Base-by-base conservation (phyloP, 2,888 invertebrate species). In the Patella pellucida region DNA sequence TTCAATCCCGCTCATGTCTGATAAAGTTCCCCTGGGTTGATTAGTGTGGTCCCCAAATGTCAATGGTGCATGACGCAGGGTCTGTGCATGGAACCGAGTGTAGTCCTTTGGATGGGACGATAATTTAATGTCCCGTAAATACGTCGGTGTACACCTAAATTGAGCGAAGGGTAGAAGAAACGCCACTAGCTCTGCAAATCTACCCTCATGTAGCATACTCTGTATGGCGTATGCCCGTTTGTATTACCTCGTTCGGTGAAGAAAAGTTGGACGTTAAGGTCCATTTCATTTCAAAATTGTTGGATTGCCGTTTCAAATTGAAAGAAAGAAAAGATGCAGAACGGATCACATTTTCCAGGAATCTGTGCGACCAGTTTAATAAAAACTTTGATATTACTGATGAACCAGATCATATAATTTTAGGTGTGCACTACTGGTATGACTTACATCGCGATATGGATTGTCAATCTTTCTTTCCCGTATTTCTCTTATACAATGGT, bases 341-440 rank as follows among this genome's bases (percentile, higher is more conserved):
- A n/a, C n/a, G n/a, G n/a, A n/a, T n/a, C n/a, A n/a, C n/a, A n/a
- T n/a, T n/a, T n/a, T n/a, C n/a, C n/a, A n/a, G n/a, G n/a, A n/a
- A n/a, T n/a, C n/a, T n/a, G n/a, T 27, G 27, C 27, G 27, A 27
- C 14, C 16, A 56, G 11, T 12, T n/a, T 50, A 5, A 9, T 41
- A 5, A 4, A 19, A 70, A 12, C 16, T 56, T 16, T n/a, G 16
- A 27, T 19, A 2, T 16, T 12, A 15, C 15, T 2, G 15, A 70
- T 50, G 27, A 15, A 16, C 68, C 4, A n/a, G n/a, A 54, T 15
- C 23, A 14, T 62, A 23, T 62, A 16, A 71, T 54, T 73, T 0
- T 68, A 88, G 88, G 89, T 14, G 74, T 81, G 50, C 89, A 89
- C 75, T 89, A 86, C 74, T 89, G 89, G 89, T 86, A 84, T 75